Base-by-base conservation (phyloP, 2,888 invertebrate genomes). In the Pseudoips prasinana region DNA sequence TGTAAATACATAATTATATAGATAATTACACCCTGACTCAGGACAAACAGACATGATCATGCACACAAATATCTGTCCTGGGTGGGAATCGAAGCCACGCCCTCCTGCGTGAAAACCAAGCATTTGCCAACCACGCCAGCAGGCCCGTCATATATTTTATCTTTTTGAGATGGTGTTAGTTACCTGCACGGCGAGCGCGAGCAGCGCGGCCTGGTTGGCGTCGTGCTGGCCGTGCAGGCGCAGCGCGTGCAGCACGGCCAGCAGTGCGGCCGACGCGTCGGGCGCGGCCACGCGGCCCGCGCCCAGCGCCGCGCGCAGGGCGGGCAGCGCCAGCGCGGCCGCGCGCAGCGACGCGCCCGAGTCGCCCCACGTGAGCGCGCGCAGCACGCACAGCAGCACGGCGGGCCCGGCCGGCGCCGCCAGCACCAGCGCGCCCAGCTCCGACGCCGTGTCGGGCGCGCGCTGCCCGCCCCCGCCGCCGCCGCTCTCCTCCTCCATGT, bases 171-270 rank as follows among this genome's bases (percentile, higher is more conserved):
- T n/a, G n/a, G n/a, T n/a, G n/a, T n/a, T 10, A 17, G 17, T 27
- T 43, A 95, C 92, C 81, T 95, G 95, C 1, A 96, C 93, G 2
- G 95, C 96, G 11, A 96, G 89, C 3, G 93, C 93, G 3, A 96
- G 90, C 25, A 97, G 79, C 0, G 93, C 91, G 7, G 96, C 94
- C 72, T 95, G 96, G 85, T 95, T 95, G 7, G 94, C 93, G 61
- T 97, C 97, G 72, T 97, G 97, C 67, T 97, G 95, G 0, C 98
- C 98, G 68, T 97, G 96, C 42, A 94, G 86, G 47, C 96, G 94
- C 43, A 98, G 89, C 27, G 96, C 96, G 51, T 92, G 92, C 39
- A 96, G 86, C 47, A 96, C 92, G 1, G 94, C 92, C 0, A 92
- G 92, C 77, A 96, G 93, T 26, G 96, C 93, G 57, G 94, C 75